Conservation (phyloP, 2,797 vertebrate species). For the Cryptoblepharus egeriae region DNA sequence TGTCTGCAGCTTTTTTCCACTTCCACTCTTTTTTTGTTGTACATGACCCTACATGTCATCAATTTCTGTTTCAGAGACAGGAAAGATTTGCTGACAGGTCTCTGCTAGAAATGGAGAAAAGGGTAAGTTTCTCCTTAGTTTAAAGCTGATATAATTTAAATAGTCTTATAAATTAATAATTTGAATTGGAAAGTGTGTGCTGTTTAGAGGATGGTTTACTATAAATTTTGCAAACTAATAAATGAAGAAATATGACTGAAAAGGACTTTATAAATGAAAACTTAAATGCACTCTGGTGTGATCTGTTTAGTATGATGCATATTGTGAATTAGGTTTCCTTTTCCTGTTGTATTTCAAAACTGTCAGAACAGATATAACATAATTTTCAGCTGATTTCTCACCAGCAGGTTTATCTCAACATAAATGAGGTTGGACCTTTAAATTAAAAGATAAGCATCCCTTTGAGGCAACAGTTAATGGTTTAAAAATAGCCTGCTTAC, state of each 20-base stretch:
- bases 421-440: no score
- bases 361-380: no score
- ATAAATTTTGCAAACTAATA: background rate
- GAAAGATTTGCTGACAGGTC: constrained; percentile 97
- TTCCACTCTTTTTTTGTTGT: constrained; percentile 1
- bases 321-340: background rate
- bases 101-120: constrained; percentile 99
- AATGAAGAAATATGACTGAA: background rate
- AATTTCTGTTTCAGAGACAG: constrained; percentile 88
- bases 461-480: no score
- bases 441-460: no score
- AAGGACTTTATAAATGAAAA: background rate
- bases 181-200: background rate
- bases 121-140: constrained; percentile 83
- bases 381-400: no score
- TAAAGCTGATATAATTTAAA: background rate
- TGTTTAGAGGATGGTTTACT: no score
- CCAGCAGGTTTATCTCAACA: no score
- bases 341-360: background rate
- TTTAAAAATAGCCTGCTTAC: no score
- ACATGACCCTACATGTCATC: background rate
- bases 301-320: background rate
- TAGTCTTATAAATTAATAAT: background rate
- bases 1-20: background rate
- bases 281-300: background rate